phyloP scores from a whole-genome alignment of 1,140 invertebrate genomes.

The Leptoteleia sp. region DNA sequence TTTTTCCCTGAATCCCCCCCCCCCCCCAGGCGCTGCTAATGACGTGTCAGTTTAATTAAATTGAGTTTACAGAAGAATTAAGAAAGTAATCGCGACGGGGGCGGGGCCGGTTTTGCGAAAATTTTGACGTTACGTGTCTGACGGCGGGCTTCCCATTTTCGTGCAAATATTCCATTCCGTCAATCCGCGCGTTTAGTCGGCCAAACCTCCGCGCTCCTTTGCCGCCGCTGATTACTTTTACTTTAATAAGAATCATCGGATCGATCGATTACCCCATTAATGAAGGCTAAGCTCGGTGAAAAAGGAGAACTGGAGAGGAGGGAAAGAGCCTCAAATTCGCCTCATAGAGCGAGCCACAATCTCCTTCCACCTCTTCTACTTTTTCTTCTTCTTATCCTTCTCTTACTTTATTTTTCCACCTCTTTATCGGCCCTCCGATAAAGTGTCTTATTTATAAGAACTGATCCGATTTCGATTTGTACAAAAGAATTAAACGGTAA shows the following conservation, averaged over 20 bases:
- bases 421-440: neutral
- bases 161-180: constrained; percentile 36
- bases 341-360: neutral
- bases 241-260: constrained; percentile 46
- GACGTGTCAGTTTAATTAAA: constrained; percentile 16
- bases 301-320: too few species aligned
- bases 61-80: constrained; percentile 6
- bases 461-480: constrained; percentile 11
- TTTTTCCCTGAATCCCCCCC: too few species aligned
- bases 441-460: constrained; percentile 39
- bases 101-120: constrained; percentile 3
- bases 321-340: constrained; percentile 13
- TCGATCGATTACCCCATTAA: constrained; percentile 44
- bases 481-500: constrained; percentile 14
- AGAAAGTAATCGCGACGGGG: constrained; percentile 13
- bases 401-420: constrained; percentile 7
- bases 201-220: constrained; percentile 30
- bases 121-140: constrained; percentile 25
- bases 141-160: constrained; percentile 20
- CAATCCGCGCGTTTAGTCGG: constrained; percentile 32
- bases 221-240: constrained; percentile 36
- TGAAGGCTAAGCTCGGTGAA: constrained; percentile 36
- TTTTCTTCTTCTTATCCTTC: constrained; percentile 1
- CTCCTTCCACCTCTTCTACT: constrained; percentile 1
- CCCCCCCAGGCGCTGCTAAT: too few species aligned